Base-by-base conservation (phyloP, 2,797 vertebrate species). In the Poecilia picta region DNA sequence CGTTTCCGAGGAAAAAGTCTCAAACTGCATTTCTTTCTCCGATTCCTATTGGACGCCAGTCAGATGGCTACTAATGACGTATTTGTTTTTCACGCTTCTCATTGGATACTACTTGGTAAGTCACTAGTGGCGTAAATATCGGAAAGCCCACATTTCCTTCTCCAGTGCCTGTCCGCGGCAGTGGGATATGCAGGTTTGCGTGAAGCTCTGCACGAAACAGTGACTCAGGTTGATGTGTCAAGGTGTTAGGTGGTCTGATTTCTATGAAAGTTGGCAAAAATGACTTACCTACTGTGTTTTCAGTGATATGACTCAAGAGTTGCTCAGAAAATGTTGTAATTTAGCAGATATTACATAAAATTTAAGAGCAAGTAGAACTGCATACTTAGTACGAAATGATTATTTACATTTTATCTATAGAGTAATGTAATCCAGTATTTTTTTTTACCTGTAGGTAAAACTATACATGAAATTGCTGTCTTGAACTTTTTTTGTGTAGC, bases 31-130 rank as follows among this genome's bases (percentile, higher is more conserved):
- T 86, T 66, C 55, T 53, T 80, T 46, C 87, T 72, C 3, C 7
- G 25, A 71, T 43, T 78, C 70, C 88, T 74, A 93, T 94, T 94
- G 91, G 92, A 72, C 57, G 15, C 0, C 72, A 8, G 31, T 53
- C 1, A 73, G 77, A 36, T 74, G 33, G 84, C 86, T 81, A 88
- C 88, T 28, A 8, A 59, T 93, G 88, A 94, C 92, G 91, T 15
- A 28, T 8, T 80, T 83, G 47, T 39, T 49, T 79, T 31, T 83
- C 64, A 3, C 5, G 25, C 71, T 43, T 77, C 68, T 87, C 68
- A 93, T 94, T 94, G 91, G 92, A 68, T 43, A 20, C 0, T 57
- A 10, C 39, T 46, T 0, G 55, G 80, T 28, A 74, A 46, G 81
- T 81, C 81, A 87, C 86, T 28, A 8, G 62, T 94, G 88, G 94